A percentile compares a stretch with the other conserved stretches of the same genome.
phyloP scores from a whole-genome alignment of 2,113 vertebrate species.

The Pontoporia blainvillei region DNA sequence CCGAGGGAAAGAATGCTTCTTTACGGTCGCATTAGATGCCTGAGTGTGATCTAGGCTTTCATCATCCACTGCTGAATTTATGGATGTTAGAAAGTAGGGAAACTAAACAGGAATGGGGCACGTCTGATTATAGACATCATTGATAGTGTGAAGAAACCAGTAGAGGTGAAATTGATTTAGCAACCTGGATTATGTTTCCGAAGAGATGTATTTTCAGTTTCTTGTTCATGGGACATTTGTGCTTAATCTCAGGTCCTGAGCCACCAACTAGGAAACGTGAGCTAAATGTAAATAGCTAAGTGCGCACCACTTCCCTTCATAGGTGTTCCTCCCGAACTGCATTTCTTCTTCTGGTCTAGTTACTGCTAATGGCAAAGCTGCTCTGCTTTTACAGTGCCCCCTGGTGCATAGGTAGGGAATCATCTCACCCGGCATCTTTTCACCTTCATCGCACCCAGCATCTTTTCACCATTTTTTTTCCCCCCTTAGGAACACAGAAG shows the following conservation, averaged over 20 bases:
- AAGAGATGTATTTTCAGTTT: slow-evolving; percentile 29
- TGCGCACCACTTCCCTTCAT: background rate
- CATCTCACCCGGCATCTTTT: background rate
- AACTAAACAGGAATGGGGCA: background rate
- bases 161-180: slow-evolving; percentile 12
- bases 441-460: background rate
- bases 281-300: background rate
- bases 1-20: slow-evolving; percentile 38
- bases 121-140: slow-evolving; percentile 41
- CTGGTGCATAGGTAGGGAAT: background rate
- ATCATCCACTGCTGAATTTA: slow-evolving; percentile 41
- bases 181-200: background rate
- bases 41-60: slow-evolving; percentile 31
- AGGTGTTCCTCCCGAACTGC: background rate
- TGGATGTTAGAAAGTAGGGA: slow-evolving; percentile 18
- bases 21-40: slow-evolving; percentile 48
- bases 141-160: slow-evolving; percentile 29
- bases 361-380: background rate
- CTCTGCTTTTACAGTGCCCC: fast-evolving
- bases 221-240: background rate
- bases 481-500: background rate
- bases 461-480: no score
- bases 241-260: background rate
- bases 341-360: background rate
- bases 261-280: background rate